Evolutionary conservation across 1,140 invertebrate species (phyloP), one percentile per base, ranked within the genome.

Genomic region (Neuroterus valhalla): DNA sequence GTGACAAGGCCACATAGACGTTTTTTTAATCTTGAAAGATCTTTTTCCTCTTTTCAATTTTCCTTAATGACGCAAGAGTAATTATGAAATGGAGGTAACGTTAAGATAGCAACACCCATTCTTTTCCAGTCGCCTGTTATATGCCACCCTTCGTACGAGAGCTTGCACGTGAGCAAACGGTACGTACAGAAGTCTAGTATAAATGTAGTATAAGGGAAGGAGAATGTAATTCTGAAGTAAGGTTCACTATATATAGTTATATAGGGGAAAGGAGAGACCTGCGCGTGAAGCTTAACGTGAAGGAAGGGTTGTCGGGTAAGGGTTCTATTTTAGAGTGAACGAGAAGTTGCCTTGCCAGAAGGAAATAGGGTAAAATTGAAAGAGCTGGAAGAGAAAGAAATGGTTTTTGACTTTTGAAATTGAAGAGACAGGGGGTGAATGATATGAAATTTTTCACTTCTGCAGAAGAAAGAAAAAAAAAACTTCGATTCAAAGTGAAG

Each of bases 161-260:
- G 52, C 15, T 26, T 62, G 23, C 52, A 62, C 52, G 52, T 62
- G 52, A 62, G 52, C 52, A 15, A 31, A 62, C 23, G 26, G 52
- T 15, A 62, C 11, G 10, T 23, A 14, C 10, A 11, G 21, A 21
- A 23, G 21, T 62, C 52, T 31, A 12, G 21, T 31, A 62, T 62
- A 26, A 62, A 38, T 38, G 31, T 38, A 38, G 31, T 62, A 12
- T 62, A 62, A 62, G 21, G 10, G 12, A 26, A 62, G 26, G 21
- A 26, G 52, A 23, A 26, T 31, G 15, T 23, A 62, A 62, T 62
- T 26, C 21, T 62, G 21, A 23, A 62, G 23, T 31, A 23, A 14
- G 50, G 50, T 55, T 4, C 4, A 15, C 19, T 62, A 62, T 62
- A 62, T 62, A 62, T 14, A 62, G 21, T 62, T 62, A 15, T 62